A percentile compares a stretch with the other conserved stretches of the same genome.
phyloP scores from a whole-genome alignment of 2,888 invertebrate species.

The Netelia fuscicornis region DNA sequence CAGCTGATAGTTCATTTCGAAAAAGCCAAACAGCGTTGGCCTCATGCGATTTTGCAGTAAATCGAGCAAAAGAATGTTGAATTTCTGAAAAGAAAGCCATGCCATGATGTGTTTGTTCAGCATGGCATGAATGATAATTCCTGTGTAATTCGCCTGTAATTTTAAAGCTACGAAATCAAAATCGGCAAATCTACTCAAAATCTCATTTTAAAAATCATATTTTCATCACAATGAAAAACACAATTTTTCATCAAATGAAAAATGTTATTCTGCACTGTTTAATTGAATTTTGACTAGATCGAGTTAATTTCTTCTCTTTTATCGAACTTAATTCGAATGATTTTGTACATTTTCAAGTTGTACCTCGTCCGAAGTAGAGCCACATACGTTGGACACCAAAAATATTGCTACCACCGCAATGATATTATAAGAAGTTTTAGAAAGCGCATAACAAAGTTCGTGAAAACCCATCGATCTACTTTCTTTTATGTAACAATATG shows the following conservation, averaged over 20 bases:
- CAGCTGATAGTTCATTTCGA: slow-evolving; percentile 38
- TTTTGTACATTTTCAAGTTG: neutral
- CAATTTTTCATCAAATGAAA: neutral
- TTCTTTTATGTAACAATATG: slow-evolving; percentile 8
- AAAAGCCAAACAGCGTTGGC: slow-evolving; percentile 37
- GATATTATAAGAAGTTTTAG: neutral
- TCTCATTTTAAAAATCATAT: neutral
- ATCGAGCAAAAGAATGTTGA: slow-evolving; percentile 36
- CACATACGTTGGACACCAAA: slow-evolving; percentile 37
- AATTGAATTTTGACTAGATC: neutral
- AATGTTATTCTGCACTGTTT: too few relatives aligned
- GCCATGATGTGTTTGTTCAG: neutral
- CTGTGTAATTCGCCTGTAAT: slow-evolving; percentile 36
- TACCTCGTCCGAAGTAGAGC: slow-evolving; percentile 46
- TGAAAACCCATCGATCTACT: neutral
- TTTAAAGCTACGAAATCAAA: neutral
- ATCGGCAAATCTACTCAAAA: neutral
- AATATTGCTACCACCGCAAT: neutral
- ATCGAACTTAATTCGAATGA: neutral
- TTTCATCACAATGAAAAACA: neutral
- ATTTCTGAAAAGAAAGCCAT: slow-evolving; percentile 11
- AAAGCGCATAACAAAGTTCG: neutral
- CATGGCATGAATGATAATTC: slow-evolving; percentile 23
- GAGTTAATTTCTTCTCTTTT: neutral
- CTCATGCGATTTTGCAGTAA: slow-evolving; percentile 43